Percentiles rank a stretch among this genome's conserved stretches.
phyloP scores from a whole-genome alignment of 2,113 vertebrate genomes.

The Cromileptes altivelis region DNA sequence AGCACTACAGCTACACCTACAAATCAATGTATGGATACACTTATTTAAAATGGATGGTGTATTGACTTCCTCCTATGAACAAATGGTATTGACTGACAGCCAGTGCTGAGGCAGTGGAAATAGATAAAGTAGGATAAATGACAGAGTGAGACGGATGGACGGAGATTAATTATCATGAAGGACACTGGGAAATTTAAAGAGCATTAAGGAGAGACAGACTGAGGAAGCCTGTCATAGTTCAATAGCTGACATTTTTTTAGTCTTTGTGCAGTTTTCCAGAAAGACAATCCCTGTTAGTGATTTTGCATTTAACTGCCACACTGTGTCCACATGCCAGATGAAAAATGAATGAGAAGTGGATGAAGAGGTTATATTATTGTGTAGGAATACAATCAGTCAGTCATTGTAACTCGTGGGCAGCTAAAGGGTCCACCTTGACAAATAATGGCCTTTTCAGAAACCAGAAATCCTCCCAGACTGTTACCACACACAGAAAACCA shows the following conservation, averaged over 20 bases:
- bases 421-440: not conserved
- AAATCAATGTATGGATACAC: constrained; percentile 45
- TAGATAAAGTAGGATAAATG: not conserved
- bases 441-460: not conserved
- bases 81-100: constrained; percentile 33
- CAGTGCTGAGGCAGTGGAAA: constrained; percentile 31
- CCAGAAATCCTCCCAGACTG: not conserved
- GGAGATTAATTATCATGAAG: constrained; percentile 17
- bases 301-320: not conserved
- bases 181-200: not conserved
- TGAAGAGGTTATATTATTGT: not conserved
- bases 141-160: not conserved
- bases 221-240: not conserved
- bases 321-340: not conserved
- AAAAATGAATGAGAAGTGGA: not conserved
- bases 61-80: constrained; percentile 31
- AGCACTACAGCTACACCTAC: not conserved
- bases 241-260: not conserved
- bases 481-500: constrained; percentile 9
- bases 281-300: not conserved
- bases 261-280: not conserved
- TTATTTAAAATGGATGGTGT: constrained; percentile 19
- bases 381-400: not conserved
- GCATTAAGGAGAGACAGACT: not conserved
- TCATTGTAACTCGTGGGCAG: not conserved